Percentiles rank a stretch among this genome's conserved stretches.
These are phyloP conservation scores for Notodonta ziczac DNA, from an alignment of 2,888 invertebrate genomes.

Conservation along the genomic window DNA sequence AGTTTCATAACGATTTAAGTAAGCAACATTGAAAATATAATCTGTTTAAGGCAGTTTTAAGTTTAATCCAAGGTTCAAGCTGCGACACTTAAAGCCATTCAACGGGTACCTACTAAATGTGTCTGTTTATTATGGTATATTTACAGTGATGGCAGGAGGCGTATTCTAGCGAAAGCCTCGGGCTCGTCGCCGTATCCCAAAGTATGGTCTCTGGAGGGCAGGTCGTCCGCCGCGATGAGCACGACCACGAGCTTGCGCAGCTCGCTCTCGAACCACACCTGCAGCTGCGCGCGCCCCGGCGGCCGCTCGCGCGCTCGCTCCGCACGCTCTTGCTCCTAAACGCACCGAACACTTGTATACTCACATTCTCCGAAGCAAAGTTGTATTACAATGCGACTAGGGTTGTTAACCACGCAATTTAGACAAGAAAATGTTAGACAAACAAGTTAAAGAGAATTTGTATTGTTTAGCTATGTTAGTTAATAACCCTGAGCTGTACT, in stretches of 20 bases:
- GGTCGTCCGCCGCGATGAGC: constrained; percentile 93
- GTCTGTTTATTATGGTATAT: constrained; percentile 46
- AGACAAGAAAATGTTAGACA: background rate
- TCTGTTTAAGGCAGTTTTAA: too few relatives aligned
- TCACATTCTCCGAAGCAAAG: constrained; percentile 21
- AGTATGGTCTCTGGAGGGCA: constrained; percentile 91
- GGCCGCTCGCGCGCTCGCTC: constrained; percentile 86
- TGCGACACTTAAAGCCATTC: too few relatives aligned
- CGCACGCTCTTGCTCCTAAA: constrained; percentile 77
- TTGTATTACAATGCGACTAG: constrained; percentile 41
- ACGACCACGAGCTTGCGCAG: constrained; percentile 93
- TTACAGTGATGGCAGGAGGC: constrained; percentile 92
- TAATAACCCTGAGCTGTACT: constrained; percentile 21
- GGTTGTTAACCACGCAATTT: background rate
- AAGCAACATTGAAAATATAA: too few relatives aligned
- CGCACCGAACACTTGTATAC: constrained; percentile 25
- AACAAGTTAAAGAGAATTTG: too few relatives aligned
- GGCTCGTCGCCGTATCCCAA: constrained; percentile 91
- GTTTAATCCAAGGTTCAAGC: too few relatives aligned
- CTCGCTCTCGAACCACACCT: constrained; percentile 95
- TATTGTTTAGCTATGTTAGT: constrained; percentile 6
- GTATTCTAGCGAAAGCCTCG: constrained; percentile 93
- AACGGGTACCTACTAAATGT: too few relatives aligned
- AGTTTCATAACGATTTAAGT: background rate
- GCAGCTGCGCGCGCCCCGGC: constrained; percentile 92